These are phyloP conservation scores for Leptinotarsa undecemlineata DNA, from an alignment of 1,140 invertebrate genomes.

Conservation along the genomic window DNA sequence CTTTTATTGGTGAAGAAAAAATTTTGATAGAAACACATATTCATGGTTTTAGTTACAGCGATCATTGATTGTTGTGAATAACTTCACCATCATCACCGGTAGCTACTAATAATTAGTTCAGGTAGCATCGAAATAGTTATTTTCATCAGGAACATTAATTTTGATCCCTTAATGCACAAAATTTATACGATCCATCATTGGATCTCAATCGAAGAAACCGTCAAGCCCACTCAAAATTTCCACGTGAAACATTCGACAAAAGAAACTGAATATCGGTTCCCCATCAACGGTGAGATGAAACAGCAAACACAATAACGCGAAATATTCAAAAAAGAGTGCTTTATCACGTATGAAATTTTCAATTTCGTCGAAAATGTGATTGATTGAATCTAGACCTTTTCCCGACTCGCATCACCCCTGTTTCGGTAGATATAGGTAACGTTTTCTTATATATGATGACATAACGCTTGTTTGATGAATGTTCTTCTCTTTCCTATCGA, in stretches of 20 bases:
- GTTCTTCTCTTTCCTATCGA: conserved; percentile 43
- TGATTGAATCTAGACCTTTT: conserved; percentile 41
- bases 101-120: not conserved
- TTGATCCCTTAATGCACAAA: too few relatives aligned
- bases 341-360: conserved; percentile 45
- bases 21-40: not conserved
- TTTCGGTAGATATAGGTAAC: conserved; percentile 36
- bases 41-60: not conserved
- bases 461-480: conserved; percentile 45
- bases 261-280: conserved; percentile 15
- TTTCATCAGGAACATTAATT: too few relatives aligned
- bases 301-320: conserved; percentile 21
- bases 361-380: conserved; percentile 46
- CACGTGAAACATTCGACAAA: conserved; percentile 4
- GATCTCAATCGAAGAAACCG: not conserved
- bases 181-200: too few relatives aligned
- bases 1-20: not conserved
- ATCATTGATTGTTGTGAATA: too few relatives aligned
- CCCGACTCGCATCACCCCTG: conserved; percentile 33
- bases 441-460: conserved; percentile 45
- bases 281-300: conserved; percentile 14
- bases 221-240: not conserved
- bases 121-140: not conserved
- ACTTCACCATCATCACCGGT: not conserved
- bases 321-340: conserved; percentile 40